These are phyloP conservation scores for Thaumatotibia leucotreta DNA, from an alignment of 1,140 invertebrate genomes.

Conservation along the genomic window DNA sequence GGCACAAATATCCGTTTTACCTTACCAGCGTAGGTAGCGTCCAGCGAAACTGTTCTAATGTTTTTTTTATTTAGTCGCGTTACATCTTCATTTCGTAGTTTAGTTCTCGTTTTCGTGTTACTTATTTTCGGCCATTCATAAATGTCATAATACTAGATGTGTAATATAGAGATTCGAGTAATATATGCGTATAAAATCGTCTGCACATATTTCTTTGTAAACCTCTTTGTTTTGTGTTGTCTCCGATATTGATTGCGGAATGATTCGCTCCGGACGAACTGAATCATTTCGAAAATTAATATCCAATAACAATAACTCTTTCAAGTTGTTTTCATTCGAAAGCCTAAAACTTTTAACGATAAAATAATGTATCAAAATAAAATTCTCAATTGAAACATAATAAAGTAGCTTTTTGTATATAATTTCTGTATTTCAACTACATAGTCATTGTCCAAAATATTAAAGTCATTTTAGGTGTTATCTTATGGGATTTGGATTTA, in stretches of 20 bases:
- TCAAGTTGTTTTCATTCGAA: slow-evolving; percentile 25
- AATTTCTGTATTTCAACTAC: slow-evolving; percentile 30
- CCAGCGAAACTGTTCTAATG: background rate
- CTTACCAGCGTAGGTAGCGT: slow-evolving; percentile 12
- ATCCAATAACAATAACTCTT: slow-evolving; percentile 33
- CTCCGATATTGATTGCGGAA: slow-evolving; percentile 18
- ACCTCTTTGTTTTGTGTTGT: slow-evolving; percentile 28
- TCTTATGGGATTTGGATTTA: slow-evolving; percentile 32
- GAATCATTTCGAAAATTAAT: slow-evolving; percentile 26
- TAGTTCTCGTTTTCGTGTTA: slow-evolving; percentile 47
- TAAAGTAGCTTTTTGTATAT: slow-evolving; percentile 40
- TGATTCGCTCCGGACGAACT: slow-evolving; percentile 30
- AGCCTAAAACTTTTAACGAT: slow-evolving; percentile 26
- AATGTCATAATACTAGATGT: slow-evolving; percentile 70
- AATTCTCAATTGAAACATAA: slow-evolving; percentile 28
- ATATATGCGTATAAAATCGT: slow-evolving; percentile 41
- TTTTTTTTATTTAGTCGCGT: slow-evolving; percentile 33
- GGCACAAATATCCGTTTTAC: slow-evolving; percentile 23
- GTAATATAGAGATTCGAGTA: slow-evolving; percentile 66
- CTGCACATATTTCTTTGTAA: slow-evolving; percentile 17
- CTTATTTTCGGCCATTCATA: slow-evolving; percentile 55
- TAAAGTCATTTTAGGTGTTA: slow-evolving; percentile 21
- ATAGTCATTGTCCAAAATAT: slow-evolving; percentile 36
- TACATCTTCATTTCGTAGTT: slow-evolving; percentile 45
- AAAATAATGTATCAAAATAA: slow-evolving; percentile 20